phyloP scores from a whole-genome alignment of 2,888 invertebrate genomes.

The Coenonympha arcania region DNA sequence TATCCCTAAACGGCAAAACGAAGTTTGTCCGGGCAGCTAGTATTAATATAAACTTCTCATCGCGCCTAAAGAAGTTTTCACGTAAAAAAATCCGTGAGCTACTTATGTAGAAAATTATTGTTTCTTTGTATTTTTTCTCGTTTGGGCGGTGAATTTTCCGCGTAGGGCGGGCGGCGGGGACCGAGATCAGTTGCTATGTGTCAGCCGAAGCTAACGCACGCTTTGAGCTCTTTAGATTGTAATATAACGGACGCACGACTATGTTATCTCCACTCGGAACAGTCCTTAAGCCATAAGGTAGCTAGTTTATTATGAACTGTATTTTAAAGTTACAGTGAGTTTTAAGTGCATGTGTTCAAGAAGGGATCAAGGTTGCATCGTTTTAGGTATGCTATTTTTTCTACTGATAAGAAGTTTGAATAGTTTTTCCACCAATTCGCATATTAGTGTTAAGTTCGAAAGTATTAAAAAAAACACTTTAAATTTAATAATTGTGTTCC shows the following conservation, averaged over 20 bases:
- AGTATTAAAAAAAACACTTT: too few relatives aligned
- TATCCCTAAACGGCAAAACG: too few relatives aligned
- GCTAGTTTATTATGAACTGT: conserved; percentile 13
- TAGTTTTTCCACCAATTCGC: conserved; percentile 9
- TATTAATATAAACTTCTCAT: too few relatives aligned
- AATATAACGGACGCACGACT: conserved; percentile 7
- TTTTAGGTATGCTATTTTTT: conserved; percentile 12
- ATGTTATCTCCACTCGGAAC: conserved; percentile 7
- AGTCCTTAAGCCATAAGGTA: conserved; percentile 9
- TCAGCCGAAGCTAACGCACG: conserved; percentile 42
- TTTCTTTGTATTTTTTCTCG: conserved; percentile 37
- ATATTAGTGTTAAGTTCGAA: neutral
- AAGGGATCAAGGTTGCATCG: conserved; percentile 5
- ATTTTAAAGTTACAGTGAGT: conserved; percentile 10
- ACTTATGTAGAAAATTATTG: too few relatives aligned
- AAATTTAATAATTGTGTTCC: too few relatives aligned
- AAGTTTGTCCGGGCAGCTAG: too few relatives aligned
- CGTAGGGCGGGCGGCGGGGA: conserved; percentile 61
- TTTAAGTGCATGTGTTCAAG: conserved; percentile 12
- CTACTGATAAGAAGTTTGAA: conserved; percentile 8
- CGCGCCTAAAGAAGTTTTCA: too few relatives aligned
- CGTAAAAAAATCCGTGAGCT: too few relatives aligned
- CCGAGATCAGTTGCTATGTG: conserved; percentile 56
- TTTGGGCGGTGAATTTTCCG: conserved; percentile 54
- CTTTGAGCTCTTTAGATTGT: conserved; percentile 18